phyloP scores from a whole-genome alignment of 2,113 vertebrate species.

The Anhinga anhinga region DNA sequence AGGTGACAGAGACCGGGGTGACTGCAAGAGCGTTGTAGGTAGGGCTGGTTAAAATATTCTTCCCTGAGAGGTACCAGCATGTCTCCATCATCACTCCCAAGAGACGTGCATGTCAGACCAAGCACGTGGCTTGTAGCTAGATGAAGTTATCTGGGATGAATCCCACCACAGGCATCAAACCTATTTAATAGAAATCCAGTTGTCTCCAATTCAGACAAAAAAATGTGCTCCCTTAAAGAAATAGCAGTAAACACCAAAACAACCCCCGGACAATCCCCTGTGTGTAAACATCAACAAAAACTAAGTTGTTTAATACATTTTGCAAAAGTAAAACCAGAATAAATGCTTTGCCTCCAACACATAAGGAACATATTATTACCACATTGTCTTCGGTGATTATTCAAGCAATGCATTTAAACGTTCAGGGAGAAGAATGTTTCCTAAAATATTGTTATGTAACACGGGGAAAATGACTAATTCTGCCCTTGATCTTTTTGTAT shows the following conservation, averaged over 20 bases:
- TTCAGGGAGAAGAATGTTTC: conserved; percentile 62
- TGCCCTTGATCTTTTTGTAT: conserved; percentile 5
- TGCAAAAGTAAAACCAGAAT: conserved; percentile 42
- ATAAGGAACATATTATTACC: conserved; percentile 61
- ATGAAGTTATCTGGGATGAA: conserved; percentile 22
- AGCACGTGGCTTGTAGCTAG: neutral
- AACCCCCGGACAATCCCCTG: neutral
- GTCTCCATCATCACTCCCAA: neutral
- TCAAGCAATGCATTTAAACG: conserved; percentile 55
- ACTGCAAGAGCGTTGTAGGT: neutral
- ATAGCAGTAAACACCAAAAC: neutral
- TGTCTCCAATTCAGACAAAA: neutral
- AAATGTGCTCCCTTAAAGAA: neutral
- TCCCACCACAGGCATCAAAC: neutral
- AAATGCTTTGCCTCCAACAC: conserved; percentile 47
- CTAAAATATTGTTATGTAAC: conserved; percentile 64
- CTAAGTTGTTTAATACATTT: neutral
- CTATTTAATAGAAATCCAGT: neutral
- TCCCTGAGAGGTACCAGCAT: neutral
- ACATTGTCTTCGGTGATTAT: conserved; percentile 59
- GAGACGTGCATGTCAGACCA: neutral
- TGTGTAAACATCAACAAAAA: conserved; percentile 38
- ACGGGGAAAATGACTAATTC: conserved; percentile 51
- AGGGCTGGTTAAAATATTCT: neutral
- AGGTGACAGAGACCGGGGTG: neutral